phyloP scores from a whole-genome alignment of 2,888 invertebrate species.

The Schizaphis graminum region DNA sequence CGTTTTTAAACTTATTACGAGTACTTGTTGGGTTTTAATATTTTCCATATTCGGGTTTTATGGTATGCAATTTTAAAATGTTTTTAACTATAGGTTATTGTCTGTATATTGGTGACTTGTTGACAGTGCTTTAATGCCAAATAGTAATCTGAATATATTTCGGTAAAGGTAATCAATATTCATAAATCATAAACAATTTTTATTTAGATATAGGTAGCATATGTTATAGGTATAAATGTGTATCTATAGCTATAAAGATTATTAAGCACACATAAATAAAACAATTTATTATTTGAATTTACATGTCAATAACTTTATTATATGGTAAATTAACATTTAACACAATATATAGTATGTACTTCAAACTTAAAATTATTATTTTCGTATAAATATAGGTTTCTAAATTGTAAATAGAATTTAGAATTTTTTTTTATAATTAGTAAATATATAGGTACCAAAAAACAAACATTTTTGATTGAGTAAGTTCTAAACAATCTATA shows the following conservation, averaged over 20 bases:
- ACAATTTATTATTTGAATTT: slow-evolving; percentile 15
- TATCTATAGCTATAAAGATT: neutral
- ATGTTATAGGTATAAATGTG: neutral
- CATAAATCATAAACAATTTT: neutral
- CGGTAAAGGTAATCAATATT: neutral
- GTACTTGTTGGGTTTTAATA: neutral
- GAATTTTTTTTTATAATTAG: neutral
- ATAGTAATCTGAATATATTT: neutral
- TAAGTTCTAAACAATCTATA: slow-evolving; percentile 27
- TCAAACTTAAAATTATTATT: slow-evolving; percentile 8
- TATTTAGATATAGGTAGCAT: neutral
- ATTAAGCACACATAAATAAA: neutral
- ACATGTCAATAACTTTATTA: slow-evolving; percentile 22
- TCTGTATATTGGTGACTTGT: neutral
- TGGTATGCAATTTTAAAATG: neutral
- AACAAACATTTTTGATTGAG: neutral
- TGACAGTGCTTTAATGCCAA: neutral
- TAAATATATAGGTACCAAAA: slow-evolving; percentile 11
- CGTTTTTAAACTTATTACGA: neutral
- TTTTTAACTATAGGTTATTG: neutral
- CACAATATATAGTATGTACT: slow-evolving; percentile 25
- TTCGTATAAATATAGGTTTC: slow-evolving; percentile 16
- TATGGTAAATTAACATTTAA: slow-evolving; percentile 27
- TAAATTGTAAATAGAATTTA: slow-evolving; percentile 30
- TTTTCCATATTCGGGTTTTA: neutral